Evolutionary conservation across 2,888 invertebrate species (phyloP), one percentile per base, ranked within the genome.

Genomic region (Acronicta psi): DNA sequence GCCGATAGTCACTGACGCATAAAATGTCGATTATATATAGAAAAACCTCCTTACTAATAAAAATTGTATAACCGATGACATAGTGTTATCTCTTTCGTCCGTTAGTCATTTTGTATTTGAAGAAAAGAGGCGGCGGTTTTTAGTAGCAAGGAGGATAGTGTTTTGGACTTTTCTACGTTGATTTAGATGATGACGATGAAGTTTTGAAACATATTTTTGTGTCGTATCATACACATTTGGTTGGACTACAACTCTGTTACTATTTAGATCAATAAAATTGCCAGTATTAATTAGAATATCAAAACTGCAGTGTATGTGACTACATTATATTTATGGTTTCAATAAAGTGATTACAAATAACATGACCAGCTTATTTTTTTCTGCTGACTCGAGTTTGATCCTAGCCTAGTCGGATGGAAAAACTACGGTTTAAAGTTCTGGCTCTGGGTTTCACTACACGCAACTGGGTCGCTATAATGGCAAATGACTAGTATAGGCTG

Each of bases 111-210:
- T 34, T n/a, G 13, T n/a, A 34, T 34, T n/a, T 34, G 34, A 34
- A 34, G 7, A 34, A 34, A 34, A 34, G 34, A 34, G 34, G n/a
- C 34, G 1, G 34, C 11, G 6, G 6, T 34, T 34, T 34, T 34
- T 34, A 34, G n/a, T 34, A 34, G 34, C n/a, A n/a, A 34, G n/a
- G 13, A 34, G 34, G 34, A 34, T 34, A 34, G 34, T 34, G 34
- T 34, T 77, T 76, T 76, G 77, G 72, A 73, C 75, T 67, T 76
- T 79, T 74, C 66, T 73, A 56, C 67, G 46, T 54, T 62, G 65
- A 56, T 64, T 68, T 73, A 57, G 66, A 58, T 43, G 60, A 58
- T 40, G 45, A 69, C 43, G 47, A 55, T 47, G 52, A 68, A 40
- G 40, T 71, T 66, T 69, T 60, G 42, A 45, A 60, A 40, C 49